Percentiles rank a stretch among this genome's conserved stretches.
Evolutionary conservation across 2,888 invertebrate genomes (phyloP).

Genomic region (Rapana venosa): DNA sequence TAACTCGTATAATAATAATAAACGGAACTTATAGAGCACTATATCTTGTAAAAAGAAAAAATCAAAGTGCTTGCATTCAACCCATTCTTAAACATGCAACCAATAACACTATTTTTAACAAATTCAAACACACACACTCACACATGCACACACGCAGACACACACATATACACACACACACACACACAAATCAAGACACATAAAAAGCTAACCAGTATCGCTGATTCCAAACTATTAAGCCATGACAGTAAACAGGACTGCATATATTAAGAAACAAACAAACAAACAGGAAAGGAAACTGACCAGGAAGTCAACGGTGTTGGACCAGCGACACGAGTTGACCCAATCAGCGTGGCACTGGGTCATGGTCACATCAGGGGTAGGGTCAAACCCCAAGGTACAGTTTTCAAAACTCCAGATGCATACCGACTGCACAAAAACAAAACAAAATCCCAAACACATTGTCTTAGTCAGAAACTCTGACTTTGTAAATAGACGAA

Average conservation of each 20-base stretch:
- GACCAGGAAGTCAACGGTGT: slow-evolving; percentile 68
- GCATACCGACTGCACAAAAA: slow-evolving; percentile 60
- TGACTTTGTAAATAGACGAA: neutral
- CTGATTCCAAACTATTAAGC: too few relatives aligned
- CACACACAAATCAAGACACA: neutral
- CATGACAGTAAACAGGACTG: neutral
- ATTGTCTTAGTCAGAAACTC: neutral
- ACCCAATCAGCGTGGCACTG: slow-evolving; percentile 77
- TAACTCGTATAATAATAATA: too few relatives aligned
- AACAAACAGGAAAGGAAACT: slow-evolving; percentile 38
- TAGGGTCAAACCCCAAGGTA: slow-evolving; percentile 36
- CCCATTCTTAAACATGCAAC: too few relatives aligned
- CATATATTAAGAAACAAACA: neutral
- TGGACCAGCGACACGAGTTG: slow-evolving; percentile 74
- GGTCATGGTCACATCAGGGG: slow-evolving; percentile 40
- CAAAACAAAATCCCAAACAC: too few relatives aligned
- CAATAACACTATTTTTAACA: neutral
- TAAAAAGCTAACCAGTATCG: too few relatives aligned
- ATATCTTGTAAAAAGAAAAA: too few relatives aligned
- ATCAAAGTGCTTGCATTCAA: too few relatives aligned
- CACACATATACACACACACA: slow-evolving; percentile 3
- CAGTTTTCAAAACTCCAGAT: slow-evolving; percentile 67
- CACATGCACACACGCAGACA: neutral
- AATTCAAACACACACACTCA: neutral
- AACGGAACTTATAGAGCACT: too few relatives aligned